A percentile compares a stretch with the other conserved stretches of the same genome.
Evolutionary conservation across 2,113 vertebrate species (phyloP).

Genomic region (Ploceus nigricollis): DNA sequence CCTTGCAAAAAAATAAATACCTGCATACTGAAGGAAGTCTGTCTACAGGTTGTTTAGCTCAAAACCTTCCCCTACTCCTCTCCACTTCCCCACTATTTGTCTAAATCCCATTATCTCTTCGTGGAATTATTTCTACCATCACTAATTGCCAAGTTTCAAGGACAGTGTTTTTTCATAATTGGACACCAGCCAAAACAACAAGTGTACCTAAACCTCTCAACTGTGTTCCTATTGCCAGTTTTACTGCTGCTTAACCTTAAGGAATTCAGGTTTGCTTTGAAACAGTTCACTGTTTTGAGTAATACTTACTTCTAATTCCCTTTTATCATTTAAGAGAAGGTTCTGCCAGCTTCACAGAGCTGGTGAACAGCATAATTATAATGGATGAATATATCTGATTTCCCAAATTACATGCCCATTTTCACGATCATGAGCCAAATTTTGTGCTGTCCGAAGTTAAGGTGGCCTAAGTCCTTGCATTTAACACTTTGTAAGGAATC

Average conservation of each 20-base stretch:
- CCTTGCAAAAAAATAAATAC: background rate
- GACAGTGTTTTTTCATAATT: background rate
- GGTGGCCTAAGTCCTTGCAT: background rate
- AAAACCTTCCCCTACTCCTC: background rate
- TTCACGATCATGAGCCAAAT: background rate
- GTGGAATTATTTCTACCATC: background rate
- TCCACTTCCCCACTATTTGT: background rate
- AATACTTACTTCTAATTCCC: conserved; percentile 5
- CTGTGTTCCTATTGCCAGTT: conserved; percentile 4
- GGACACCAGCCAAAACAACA: background rate
- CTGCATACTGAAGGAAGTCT: background rate
- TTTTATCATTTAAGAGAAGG: conserved; percentile 4
- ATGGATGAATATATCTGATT: background rate
- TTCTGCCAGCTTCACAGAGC: background rate
- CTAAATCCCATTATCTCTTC: background rate
- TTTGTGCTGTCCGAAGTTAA: background rate
- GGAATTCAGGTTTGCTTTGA: conserved; percentile 51
- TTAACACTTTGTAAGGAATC: background rate
- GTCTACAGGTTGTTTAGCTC: background rate
- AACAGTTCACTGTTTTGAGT: conserved; percentile 25
- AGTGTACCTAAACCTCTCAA: background rate
- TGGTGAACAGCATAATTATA: background rate
- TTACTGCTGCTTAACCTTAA: background rate
- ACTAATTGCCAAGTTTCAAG: conserved; percentile 5
- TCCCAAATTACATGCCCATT: background rate